These are phyloP conservation scores for Drosophila falleni DNA, from an alignment of 2,888 invertebrate genomes.

Conservation along the genomic window DNA sequence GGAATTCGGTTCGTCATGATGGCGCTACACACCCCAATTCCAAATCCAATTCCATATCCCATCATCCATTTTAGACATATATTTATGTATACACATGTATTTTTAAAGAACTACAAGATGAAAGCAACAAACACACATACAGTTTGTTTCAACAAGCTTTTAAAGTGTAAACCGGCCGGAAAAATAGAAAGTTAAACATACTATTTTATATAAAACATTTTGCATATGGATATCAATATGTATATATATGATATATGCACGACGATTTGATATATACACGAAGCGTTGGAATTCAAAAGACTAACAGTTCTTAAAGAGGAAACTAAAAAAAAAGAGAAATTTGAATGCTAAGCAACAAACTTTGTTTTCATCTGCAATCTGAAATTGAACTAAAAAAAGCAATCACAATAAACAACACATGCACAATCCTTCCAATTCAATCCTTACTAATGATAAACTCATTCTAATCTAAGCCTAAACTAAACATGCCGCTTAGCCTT, in stretches of 20 bases:
- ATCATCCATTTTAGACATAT: slow-evolving; percentile 51
- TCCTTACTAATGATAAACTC: slow-evolving; percentile 39
- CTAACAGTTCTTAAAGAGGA: slow-evolving; percentile 74
- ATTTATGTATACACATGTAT: slow-evolving; percentile 41
- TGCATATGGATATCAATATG: slow-evolving; percentile 53
- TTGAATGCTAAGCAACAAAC: slow-evolving; percentile 11
- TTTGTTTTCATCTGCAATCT: slow-evolving; percentile 8
- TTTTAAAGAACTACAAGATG: slow-evolving; percentile 55
- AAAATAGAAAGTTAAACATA: slow-evolving; percentile 47
- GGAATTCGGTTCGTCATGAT: slow-evolving; percentile 92
- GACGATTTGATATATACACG: slow-evolving; percentile 36
- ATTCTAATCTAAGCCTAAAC: slow-evolving; percentile 40
- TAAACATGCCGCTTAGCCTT: slow-evolving; percentile 63
- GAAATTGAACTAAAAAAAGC: slow-evolving; percentile 24
- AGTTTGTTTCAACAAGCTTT: slow-evolving; percentile 66
- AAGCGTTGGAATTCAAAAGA: slow-evolving; percentile 77
- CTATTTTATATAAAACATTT: slow-evolving; percentile 76
- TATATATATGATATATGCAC: slow-evolving; percentile 51
- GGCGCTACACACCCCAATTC: slow-evolving; percentile 37
- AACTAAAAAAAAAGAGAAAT: slow-evolving; percentile 25
- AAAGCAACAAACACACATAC: slow-evolving; percentile 26
- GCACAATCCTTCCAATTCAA: slow-evolving; percentile 56
- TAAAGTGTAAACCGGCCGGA: slow-evolving; percentile 64
- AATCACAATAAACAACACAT: slow-evolving; percentile 12
- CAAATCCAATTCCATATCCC: slow-evolving; percentile 22